Evolutionary conservation across 1,140 invertebrate genomes (phyloP).

Genomic region (Magallana angulata): DNA sequence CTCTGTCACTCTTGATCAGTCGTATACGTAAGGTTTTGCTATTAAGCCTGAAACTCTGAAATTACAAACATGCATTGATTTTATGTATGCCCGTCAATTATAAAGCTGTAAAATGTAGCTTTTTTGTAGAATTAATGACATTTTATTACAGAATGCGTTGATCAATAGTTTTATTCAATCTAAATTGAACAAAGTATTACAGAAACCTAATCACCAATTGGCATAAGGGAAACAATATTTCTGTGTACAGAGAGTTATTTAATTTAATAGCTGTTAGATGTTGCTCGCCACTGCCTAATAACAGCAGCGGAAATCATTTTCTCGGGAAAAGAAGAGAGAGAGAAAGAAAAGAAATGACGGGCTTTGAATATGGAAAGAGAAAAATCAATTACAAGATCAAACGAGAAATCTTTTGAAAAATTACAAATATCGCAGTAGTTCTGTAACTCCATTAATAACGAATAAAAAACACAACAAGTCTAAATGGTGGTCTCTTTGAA

Average conservation of each 20-base stretch:
- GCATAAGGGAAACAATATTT: not conserved
- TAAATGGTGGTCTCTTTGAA: not conserved
- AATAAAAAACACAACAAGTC: not conserved
- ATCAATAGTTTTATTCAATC: too few species aligned
- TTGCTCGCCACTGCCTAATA: not conserved
- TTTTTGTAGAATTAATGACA: too few species aligned
- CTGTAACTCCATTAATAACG: not conserved
- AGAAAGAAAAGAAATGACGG: not conserved
- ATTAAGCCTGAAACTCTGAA: too few species aligned
- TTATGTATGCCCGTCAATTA: too few species aligned
- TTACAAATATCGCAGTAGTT: not conserved
- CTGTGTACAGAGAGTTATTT: not conserved
- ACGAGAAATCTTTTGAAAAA: not conserved
- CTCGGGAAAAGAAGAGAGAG: not conserved
- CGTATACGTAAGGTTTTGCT: too few species aligned
- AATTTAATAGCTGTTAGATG: constrained; percentile 6
- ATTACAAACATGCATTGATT: too few species aligned
- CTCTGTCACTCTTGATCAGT: too few species aligned
- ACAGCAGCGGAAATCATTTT: not conserved
- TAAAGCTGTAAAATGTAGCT: too few species aligned
- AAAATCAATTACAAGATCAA: not conserved
- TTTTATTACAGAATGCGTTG: too few species aligned
- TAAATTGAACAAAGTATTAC: too few species aligned
- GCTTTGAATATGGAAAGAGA: not conserved
- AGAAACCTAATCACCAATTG: too few species aligned